These are phyloP conservation scores for Phalacrocorax pelagicus DNA, from an alignment of 2,113 vertebrate genomes.

Conservation along the genomic window DNA sequence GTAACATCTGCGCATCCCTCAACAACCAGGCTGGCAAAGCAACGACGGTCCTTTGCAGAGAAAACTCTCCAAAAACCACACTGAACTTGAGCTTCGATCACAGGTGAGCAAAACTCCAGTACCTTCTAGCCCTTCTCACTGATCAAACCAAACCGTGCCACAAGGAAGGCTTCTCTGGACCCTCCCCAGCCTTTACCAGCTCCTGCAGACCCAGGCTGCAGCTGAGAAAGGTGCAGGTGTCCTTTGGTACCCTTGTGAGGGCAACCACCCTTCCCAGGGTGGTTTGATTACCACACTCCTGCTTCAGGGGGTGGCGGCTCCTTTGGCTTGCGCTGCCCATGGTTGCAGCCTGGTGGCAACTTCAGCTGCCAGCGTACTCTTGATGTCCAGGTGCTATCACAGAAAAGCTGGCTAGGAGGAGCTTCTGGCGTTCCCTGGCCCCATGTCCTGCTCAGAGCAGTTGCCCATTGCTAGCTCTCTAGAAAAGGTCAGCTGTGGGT, in stretches of 20 bases:
- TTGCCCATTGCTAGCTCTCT: neutral
- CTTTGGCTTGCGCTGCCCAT: neutral
- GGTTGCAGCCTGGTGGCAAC: neutral
- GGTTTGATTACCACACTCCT: accelerated
- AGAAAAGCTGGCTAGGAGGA: neutral
- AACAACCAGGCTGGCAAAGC: neutral
- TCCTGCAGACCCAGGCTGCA: neutral
- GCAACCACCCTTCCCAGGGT: neutral
- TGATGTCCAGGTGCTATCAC: neutral
- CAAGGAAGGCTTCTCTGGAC: neutral
- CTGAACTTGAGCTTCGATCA: neutral
- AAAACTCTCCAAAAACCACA: neutral
- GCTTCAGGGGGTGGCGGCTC: neutral
- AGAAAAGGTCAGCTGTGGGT: neutral
- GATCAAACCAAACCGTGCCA: neutral
- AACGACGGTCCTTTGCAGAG: neutral
- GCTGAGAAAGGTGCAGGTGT: neutral
- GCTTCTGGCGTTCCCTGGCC: neutral
- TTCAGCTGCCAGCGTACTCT: neutral
- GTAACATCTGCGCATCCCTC: neutral
- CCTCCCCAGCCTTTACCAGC: neutral
- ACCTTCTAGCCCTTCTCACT: neutral
- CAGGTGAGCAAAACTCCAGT: neutral
- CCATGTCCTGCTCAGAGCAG: neutral
- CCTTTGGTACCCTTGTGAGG: neutral